These are phyloP conservation scores for Falco biarmicus DNA, from an alignment of 2,797 vertebrate genomes.

Conservation along the genomic window DNA sequence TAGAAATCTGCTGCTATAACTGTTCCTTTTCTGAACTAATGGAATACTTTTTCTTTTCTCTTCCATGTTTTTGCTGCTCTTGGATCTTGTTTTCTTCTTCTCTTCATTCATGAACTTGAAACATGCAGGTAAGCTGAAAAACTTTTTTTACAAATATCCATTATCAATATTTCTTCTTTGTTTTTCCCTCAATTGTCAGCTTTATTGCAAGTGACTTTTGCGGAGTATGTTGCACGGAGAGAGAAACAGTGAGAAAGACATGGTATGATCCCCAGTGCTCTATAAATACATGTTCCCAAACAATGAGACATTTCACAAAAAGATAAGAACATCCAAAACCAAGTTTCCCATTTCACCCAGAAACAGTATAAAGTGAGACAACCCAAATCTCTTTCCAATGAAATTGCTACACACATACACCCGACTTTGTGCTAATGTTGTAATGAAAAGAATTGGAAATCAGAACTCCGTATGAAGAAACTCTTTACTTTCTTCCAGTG, in stretches of 20 bases:
- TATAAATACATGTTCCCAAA: not conserved
- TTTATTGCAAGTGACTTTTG: not conserved
- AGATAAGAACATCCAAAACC: not conserved
- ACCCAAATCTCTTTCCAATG: not conserved
- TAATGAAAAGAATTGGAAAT: not conserved
- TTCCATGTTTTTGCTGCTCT: not conserved
- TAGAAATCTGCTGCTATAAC: not conserved
- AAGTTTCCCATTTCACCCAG: slow-evolving; percentile 7
- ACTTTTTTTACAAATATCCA: not conserved
- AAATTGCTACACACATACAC: not conserved
- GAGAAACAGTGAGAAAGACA: not conserved
- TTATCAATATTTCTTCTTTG: not conserved
- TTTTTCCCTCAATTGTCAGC: not conserved
- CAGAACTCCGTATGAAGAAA: not conserved
- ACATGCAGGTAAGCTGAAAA: slow-evolving; percentile 32
- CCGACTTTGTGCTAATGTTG: not conserved
- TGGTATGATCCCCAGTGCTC: not conserved
- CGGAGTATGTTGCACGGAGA: not conserved
- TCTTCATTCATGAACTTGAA: not conserved
- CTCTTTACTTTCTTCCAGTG: not conserved
- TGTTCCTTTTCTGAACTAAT: not conserved
- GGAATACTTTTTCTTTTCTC: not conserved
- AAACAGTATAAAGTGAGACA: not conserved
- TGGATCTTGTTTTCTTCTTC: not conserved
- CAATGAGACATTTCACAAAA: not conserved